Percentiles rank a stretch among this genome's conserved stretches.
Conservation (phyloP, 1,140 invertebrate genomes). For the Drosophila grimshawi region DNA sequence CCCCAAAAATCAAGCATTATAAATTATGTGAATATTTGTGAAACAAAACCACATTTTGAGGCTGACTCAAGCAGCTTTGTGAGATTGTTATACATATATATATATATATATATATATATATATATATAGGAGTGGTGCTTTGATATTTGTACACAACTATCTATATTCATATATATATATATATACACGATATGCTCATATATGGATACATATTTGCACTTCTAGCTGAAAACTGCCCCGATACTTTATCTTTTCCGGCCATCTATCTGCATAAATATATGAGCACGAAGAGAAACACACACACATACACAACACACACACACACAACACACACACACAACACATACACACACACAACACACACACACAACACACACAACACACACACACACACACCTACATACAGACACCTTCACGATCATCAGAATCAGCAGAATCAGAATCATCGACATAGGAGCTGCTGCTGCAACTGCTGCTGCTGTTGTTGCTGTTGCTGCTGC, state of each 20-base stretch:
- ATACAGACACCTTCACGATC: slow-evolving; percentile 14
- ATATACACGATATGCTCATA: background rate
- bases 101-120: background rate
- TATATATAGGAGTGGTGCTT: background rate
- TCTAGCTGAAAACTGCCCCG: slow-evolving; percentile 45
- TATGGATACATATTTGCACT: slow-evolving; percentile 60
- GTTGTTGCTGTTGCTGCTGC: slow-evolving; percentile 5
- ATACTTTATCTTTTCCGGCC: slow-evolving; percentile 80
- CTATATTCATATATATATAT: background rate
- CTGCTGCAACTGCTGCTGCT: background rate
- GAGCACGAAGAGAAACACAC: slow-evolving; percentile 38
- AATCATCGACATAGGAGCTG: slow-evolving; percentile 39
- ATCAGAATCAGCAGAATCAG: slow-evolving; percentile 40
- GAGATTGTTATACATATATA: slow-evolving; percentile 1
- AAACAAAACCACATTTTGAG: background rate
- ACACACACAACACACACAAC: slow-evolving; percentile 10
- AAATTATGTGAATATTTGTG: slow-evolving; percentile 3
- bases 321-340: background rate
- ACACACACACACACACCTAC: slow-evolving; percentile 14
- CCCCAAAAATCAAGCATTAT: slow-evolving; percentile 2
- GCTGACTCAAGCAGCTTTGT: background rate
- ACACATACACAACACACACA: slow-evolving; percentile 7
- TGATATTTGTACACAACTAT: slow-evolving; percentile 2
- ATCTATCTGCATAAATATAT: slow-evolving; percentile 78
- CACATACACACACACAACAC: background rate